These are phyloP conservation scores for Montipora efflorescens DNA, from an alignment of 64 coral and sea anemone genomes.

Conservation along the genomic window DNA sequence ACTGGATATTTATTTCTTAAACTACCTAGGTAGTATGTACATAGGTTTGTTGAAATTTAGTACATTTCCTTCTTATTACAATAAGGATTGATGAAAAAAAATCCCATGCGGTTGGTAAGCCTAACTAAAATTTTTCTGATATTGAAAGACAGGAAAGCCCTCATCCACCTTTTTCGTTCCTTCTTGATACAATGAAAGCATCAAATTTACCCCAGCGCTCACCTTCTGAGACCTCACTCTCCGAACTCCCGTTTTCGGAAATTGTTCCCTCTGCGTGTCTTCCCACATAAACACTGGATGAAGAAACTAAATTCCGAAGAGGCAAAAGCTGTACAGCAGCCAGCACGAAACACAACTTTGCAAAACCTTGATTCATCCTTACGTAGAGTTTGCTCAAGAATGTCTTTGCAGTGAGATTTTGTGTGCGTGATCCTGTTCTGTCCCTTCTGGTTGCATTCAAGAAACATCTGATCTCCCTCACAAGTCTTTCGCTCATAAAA, in stretches of 20 bases:
- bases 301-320: not conserved
- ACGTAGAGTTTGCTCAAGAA: not conserved
- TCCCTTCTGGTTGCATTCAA: not conserved
- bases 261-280: conserved; percentile 14
- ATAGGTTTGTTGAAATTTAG: too few relatives aligned
- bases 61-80: not conserved
- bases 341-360: not conserved
- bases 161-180: not conserved
- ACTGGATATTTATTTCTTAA: too few relatives aligned
- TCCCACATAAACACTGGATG: conserved; percentile 39
- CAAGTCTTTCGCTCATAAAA: not conserved
- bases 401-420: not conserved
- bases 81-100: too few relatives aligned
- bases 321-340: not conserved
- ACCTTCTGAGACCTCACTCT: conserved; percentile 29
- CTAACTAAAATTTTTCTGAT: not conserved
- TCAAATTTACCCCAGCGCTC: not conserved
- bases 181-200: not conserved
- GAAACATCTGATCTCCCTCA: not conserved
- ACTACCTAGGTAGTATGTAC: too few relatives aligned
- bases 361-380: not conserved
- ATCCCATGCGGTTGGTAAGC: too few relatives aligned
- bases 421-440: too few relatives aligned
- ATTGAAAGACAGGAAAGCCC: not conserved
- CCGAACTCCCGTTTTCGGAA: not conserved